Percentiles rank a stretch among this genome's conserved stretches.
These are phyloP conservation scores for Neomonachus schauinslandi DNA, from an alignment of 2,113 vertebrate genomes.

Conservation along the genomic window DNA sequence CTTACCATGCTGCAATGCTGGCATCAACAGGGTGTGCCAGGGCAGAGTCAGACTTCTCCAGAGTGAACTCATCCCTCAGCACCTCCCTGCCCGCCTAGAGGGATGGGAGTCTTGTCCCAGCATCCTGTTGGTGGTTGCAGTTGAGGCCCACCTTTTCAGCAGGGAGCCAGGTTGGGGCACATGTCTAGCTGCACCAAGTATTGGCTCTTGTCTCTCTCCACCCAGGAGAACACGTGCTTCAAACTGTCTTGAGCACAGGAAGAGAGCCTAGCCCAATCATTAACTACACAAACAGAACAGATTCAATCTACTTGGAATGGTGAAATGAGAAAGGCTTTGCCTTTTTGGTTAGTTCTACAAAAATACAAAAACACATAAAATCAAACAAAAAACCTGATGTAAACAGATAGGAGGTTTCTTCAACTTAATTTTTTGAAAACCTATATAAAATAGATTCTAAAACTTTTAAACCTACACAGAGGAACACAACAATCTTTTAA, in stretches of 20 bases:
- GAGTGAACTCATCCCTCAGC: background rate
- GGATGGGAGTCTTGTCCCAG: background rate
- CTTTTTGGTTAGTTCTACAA: background rate
- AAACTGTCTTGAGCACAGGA: background rate
- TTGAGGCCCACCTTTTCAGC: background rate
- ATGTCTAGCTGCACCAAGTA: background rate
- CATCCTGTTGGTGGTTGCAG: background rate
- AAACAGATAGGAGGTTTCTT: background rate
- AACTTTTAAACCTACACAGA: background rate
- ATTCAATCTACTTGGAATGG: background rate
- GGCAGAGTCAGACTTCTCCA: background rate
- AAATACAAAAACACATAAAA: background rate
- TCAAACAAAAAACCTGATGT: background rate
- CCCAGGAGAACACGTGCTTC: background rate
- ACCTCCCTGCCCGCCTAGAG: background rate
- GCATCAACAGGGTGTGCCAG: background rate
- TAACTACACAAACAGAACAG: background rate
- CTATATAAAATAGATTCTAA: background rate
- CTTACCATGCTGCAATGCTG: background rate
- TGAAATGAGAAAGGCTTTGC: background rate
- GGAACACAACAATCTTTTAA: background rate
- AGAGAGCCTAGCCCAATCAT: background rate
- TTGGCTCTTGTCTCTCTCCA: background rate
- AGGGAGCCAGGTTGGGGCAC: background rate
- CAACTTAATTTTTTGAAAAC: background rate